A percentile compares a stretch with the other conserved stretches of the same genome.
These are phyloP conservation scores for Hyles euphorbiae DNA, from an alignment of 1,140 invertebrate species.

Conservation along the genomic window DNA sequence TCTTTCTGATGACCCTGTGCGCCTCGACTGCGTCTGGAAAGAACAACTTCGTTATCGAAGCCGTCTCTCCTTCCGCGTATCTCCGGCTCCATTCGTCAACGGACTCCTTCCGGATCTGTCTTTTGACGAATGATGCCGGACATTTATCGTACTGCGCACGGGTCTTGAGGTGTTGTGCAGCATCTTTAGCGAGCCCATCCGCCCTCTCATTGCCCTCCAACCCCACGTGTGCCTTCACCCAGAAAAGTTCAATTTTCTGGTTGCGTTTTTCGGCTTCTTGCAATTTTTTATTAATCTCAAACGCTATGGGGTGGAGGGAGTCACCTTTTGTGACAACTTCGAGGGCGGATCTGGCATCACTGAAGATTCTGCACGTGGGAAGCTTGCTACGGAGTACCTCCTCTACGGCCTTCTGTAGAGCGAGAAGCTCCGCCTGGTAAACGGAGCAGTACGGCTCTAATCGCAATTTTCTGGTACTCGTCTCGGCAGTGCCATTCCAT, in stretches of 20 bases:
- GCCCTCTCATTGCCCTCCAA: neutral
- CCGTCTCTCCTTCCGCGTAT: too few relatives aligned
- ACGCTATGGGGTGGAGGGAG: too few relatives aligned
- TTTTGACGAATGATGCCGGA: too few relatives aligned
- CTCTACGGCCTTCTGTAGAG: neutral
- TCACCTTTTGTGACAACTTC: conserved; percentile 5
- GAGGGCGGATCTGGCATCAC: conserved; percentile 25
- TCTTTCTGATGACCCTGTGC: too few relatives aligned
- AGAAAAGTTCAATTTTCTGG: neutral
- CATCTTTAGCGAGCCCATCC: neutral
- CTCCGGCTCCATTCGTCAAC: too few relatives aligned
- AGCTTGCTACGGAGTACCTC: neutral
- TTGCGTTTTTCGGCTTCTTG: neutral
- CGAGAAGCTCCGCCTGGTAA: conserved; percentile 23
- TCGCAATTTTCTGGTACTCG: conserved; percentile 10
- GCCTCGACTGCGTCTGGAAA: too few relatives aligned
- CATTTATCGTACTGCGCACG: neutral
- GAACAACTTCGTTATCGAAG: too few relatives aligned
- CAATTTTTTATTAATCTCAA: too few relatives aligned
- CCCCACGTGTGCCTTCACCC: neutral
- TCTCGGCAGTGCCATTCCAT: conserved; percentile 7
- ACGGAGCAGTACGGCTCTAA: conserved; percentile 23
- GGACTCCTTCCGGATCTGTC: too few relatives aligned
- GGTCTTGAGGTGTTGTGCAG: neutral
- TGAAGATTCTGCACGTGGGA: conserved; percentile 3